Evolutionary conservation across 2,113 vertebrate species (phyloP).

Genomic region (Phrynocephalus versicolor): DNA sequence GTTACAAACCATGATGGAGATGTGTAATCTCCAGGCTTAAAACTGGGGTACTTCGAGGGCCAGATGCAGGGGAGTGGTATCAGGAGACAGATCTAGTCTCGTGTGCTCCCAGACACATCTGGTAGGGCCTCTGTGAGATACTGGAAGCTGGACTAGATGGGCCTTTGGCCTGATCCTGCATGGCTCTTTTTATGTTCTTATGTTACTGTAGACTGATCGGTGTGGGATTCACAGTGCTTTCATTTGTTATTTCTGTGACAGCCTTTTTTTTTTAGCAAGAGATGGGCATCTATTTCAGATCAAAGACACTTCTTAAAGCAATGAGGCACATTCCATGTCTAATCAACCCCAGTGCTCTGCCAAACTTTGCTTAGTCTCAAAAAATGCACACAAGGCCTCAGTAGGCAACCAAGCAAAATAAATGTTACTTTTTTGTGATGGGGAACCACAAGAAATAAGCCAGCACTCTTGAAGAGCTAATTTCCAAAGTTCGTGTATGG

Average conservation of each 20-base stretch:
- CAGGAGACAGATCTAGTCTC: too few species aligned
- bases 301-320: not conserved
- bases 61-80: too few species aligned
- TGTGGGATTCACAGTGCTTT: not conserved
- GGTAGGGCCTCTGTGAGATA: too few species aligned
- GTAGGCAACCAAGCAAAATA: not conserved
- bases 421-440: not conserved
- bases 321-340: not conserved
- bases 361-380: not conserved
- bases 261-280: not conserved
- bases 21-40: too few species aligned
- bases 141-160: too few species aligned
- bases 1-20: too few species aligned
- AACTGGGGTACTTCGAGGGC: too few species aligned
- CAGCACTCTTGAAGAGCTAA: not conserved
- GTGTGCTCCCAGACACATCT: too few species aligned
- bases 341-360: not conserved
- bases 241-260: not conserved
- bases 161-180: too few species aligned
- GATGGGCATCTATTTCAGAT: not conserved
- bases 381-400: not conserved
- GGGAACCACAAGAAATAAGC: not conserved
- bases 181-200: too few species aligned
- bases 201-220: too few species aligned
- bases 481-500: not conserved